Evolutionary conservation across 2,797 vertebrate genomes (phyloP).

Genomic region (Phoebastria nigripes): DNA sequence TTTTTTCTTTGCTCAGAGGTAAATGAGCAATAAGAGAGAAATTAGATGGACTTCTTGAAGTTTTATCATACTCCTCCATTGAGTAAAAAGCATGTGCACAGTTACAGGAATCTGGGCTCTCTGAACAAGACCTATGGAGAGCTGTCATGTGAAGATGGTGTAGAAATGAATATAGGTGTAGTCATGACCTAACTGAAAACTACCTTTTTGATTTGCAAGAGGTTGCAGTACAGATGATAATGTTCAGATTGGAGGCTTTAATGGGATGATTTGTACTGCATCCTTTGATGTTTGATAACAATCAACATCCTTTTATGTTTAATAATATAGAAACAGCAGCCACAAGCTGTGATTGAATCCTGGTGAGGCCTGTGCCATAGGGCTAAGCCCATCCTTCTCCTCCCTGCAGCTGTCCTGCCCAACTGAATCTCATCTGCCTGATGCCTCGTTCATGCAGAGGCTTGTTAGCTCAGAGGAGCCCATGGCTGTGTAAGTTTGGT

Average conservation of each 20-base stretch:
- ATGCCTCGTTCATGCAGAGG: background rate
- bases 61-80: background rate
- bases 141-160: background rate
- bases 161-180: background rate
- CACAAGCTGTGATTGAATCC: background rate
- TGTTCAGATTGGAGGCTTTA: slow-evolving; percentile 27
- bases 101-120: background rate
- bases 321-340: background rate
- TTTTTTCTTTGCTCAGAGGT: background rate
- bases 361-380: background rate
- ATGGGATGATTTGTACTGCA: slow-evolving; percentile 24
- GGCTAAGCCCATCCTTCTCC: background rate
- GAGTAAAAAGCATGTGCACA: background rate
- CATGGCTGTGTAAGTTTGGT: background rate
- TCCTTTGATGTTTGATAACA: slow-evolving; percentile 60
- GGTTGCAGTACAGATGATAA: background rate
- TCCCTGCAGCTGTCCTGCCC: background rate
- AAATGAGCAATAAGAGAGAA: slow-evolving; percentile 32
- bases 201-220: slow-evolving; percentile 3
- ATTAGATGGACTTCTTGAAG: slow-evolving; percentile 7
- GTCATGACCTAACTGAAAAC: background rate
- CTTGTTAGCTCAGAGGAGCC: background rate
- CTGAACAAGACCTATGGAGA: background rate
- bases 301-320: slow-evolving; percentile 48
- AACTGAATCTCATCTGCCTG: background rate